Percentiles rank a stretch among this genome's conserved stretches.
These are phyloP conservation scores for Parus major DNA, from an alignment of 2,113 vertebrate species.

Conservation along the genomic window DNA sequence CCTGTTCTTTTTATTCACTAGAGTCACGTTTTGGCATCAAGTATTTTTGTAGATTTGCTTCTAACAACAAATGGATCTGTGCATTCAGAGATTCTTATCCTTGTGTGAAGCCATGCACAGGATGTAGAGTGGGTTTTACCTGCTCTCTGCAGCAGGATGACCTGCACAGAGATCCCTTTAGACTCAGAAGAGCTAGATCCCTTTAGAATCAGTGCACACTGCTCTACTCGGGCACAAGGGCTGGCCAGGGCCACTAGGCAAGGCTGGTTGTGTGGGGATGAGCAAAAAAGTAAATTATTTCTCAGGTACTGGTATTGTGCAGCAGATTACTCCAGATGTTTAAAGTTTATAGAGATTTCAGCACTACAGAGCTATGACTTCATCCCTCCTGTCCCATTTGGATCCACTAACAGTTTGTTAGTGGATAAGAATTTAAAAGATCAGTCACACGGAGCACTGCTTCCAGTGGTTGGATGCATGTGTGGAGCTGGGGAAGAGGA, in stretches of 20 bases:
- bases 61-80: background rate
- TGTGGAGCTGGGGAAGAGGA: background rate
- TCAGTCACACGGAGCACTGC: background rate
- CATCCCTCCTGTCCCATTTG: background rate
- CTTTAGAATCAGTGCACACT: background rate
- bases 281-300: background rate
- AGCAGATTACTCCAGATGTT: background rate
- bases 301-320: background rate
- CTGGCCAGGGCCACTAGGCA: background rate
- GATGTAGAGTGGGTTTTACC: background rate
- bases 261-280: background rate
- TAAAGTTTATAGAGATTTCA: background rate
- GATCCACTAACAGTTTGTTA: background rate
- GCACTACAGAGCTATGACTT: background rate
- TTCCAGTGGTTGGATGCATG: background rate
- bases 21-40: background rate
- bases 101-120: background rate
- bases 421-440: background rate
- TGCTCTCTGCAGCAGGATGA: background rate
- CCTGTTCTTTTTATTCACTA: background rate
- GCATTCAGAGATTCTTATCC: background rate
- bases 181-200: background rate
- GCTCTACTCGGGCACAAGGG: background rate
- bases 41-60: background rate
- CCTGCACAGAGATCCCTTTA: background rate